These are phyloP conservation scores for Apodemia duryi DNA, from an alignment of 2,888 invertebrate genomes.

Conservation along the genomic window DNA sequence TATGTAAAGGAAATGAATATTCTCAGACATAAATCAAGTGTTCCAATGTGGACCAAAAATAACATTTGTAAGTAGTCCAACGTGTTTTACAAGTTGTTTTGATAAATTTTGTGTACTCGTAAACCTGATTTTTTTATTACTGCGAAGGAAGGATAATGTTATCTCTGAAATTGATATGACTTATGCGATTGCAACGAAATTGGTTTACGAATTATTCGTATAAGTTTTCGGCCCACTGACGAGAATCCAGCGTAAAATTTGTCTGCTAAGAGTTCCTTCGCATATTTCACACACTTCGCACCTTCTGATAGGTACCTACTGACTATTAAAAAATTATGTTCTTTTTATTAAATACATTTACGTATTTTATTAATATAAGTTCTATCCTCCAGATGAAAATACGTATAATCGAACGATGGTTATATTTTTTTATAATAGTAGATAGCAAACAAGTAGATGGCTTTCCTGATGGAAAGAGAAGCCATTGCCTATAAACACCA, in stretches of 20 bases:
- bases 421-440: no score
- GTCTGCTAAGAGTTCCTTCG: background rate
- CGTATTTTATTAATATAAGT: no score
- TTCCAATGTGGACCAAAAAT: background rate
- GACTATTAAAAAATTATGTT: no score
- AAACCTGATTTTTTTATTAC: constrained; percentile 14
- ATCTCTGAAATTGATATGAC: background rate
- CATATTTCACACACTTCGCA: no score
- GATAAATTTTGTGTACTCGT: constrained; percentile 5
- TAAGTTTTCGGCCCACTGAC: background rate
- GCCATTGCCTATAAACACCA: no score
- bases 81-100: constrained; percentile 13
- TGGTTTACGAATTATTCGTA: background rate
- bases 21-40: background rate
- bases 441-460: no score
- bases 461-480: no score
- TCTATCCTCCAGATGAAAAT: no score
- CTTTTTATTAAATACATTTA: no score
- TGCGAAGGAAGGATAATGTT: constrained; percentile 3
- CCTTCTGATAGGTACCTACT: no score
- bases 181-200: background rate
- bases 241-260: background rate
- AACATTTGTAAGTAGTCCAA: background rate
- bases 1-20: background rate
- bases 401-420: no score